Percentiles rank a stretch among this genome's conserved stretches.
Conservation (phyloP, 2,888 invertebrate genomes). For the Mayetiola destructor region DNA sequence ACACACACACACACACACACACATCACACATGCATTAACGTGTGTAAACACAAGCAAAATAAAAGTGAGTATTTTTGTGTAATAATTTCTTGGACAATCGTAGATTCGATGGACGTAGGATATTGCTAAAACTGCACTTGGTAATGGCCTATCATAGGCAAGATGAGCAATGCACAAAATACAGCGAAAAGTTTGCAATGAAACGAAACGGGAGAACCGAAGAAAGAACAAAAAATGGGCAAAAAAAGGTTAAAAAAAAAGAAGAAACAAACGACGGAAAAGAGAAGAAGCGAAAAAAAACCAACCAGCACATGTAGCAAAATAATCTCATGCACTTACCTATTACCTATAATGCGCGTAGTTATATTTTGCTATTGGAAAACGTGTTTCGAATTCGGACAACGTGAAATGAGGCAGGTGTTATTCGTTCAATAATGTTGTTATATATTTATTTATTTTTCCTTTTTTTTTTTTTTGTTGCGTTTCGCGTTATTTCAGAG, state of each 20-base stretch:
- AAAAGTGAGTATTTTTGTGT: too few relatives aligned
- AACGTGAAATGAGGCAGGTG: slow-evolving; percentile 11
- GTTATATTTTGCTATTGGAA: neutral
- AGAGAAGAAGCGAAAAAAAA: neutral
- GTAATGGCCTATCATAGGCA: too few relatives aligned
- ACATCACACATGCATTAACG: too few relatives aligned
- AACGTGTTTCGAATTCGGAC: slow-evolving; percentile 11
- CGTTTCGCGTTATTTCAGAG: neutral
- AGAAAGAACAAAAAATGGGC: too few relatives aligned
- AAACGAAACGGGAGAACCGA: too few relatives aligned
- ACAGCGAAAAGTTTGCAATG: too few relatives aligned
- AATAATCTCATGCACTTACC: slow-evolving; percentile 2
- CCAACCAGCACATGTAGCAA: neutral
- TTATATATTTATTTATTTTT: neutral
- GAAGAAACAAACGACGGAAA: neutral
- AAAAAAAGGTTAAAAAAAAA: neutral
- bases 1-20: too few relatives aligned
- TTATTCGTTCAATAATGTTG: slow-evolving; percentile 4
- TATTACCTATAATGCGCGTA: neutral
- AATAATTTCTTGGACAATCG: too few relatives aligned
- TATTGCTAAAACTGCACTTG: too few relatives aligned
- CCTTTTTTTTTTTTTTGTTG: neutral
- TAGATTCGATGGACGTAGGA: too few relatives aligned
- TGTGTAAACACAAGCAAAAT: too few relatives aligned
- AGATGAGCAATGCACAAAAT: too few relatives aligned